phyloP scores from a whole-genome alignment of 2,888 invertebrate genomes.

The Lepeophtheirus nordmannii region DNA sequence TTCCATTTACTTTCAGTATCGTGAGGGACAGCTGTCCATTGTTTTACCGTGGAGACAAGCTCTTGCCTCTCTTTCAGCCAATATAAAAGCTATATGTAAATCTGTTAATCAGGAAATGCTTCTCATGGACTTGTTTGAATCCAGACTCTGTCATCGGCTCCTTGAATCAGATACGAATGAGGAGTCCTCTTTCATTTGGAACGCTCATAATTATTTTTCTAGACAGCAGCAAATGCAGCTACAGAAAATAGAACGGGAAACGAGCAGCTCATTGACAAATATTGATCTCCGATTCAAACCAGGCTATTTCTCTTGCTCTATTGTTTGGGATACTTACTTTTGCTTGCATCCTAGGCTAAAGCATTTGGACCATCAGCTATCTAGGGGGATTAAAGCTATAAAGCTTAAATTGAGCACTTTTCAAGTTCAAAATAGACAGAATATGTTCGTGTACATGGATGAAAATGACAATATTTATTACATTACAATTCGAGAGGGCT shows the following conservation, averaged over 20 bases:
- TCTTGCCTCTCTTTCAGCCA: constrained; percentile 30
- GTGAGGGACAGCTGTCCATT: constrained; percentile 23
- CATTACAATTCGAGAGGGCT: constrained; percentile 31
- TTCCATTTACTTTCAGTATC: constrained; percentile 34
- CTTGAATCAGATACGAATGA: constrained; percentile 49
- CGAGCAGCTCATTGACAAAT: neutral
- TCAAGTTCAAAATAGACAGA: constrained; percentile 52
- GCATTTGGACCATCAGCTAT: constrained; percentile 26
- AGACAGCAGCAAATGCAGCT: neutral
- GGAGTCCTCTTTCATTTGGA: constrained; percentile 15
- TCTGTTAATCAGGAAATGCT: constrained; percentile 52
- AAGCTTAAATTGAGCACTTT: constrained; percentile 50
- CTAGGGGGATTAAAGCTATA: constrained; percentile 37
- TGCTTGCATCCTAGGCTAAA: constrained; percentile 53
- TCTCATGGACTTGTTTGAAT: constrained; percentile 50
- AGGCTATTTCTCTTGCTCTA: constrained; percentile 55
- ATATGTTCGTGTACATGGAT: constrained; percentile 61
- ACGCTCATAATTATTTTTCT: neutral
- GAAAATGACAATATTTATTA: constrained; percentile 47
- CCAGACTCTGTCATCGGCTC: constrained; percentile 47
- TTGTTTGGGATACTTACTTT: constrained; percentile 55
- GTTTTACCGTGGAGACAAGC: constrained; percentile 1
- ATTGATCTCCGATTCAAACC: constrained; percentile 36
- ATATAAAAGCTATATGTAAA: constrained; percentile 45
- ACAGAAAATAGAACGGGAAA: neutral